These are phyloP conservation scores for Macquaria ambigua DNA, from an alignment of 2,113 vertebrate species.

Conservation along the genomic window DNA sequence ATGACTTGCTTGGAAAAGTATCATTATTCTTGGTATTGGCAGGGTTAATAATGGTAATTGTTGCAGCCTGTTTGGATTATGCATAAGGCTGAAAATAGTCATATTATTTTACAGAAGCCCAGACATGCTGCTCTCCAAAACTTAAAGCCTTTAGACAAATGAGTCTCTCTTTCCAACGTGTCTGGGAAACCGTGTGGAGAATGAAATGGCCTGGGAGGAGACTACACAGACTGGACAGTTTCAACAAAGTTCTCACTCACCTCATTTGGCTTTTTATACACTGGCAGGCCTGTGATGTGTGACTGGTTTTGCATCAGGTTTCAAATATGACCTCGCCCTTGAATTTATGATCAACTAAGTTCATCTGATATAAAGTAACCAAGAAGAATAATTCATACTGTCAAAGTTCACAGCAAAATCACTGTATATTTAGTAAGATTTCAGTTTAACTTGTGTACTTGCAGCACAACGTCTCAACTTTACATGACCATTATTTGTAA, in stretches of 20 bases:
- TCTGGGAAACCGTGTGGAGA: slow-evolving; percentile 59
- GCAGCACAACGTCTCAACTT: background rate
- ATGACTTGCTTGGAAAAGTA: slow-evolving; percentile 25
- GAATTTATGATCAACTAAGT: background rate
- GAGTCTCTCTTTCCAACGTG: slow-evolving; percentile 66
- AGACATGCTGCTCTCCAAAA: slow-evolving; percentile 56
- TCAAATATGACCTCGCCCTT: slow-evolving; percentile 26
- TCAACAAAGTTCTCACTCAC: slow-evolving; percentile 58
- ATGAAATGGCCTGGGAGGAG: slow-evolving; percentile 55
- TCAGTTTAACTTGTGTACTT: background rate
- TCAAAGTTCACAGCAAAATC: background rate
- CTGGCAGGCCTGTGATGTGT: slow-evolving; percentile 24
- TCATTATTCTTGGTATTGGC: slow-evolving; percentile 46
- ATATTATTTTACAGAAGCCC: slow-evolving; percentile 66
- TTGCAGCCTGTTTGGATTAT: slow-evolving; percentile 42
- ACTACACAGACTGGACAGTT: slow-evolving; percentile 53
- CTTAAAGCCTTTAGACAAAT: slow-evolving; percentile 61
- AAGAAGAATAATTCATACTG: background rate
- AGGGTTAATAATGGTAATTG: slow-evolving; percentile 32
- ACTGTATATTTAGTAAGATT: background rate
- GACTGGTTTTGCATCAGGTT: background rate
- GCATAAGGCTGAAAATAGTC: slow-evolving; percentile 56
- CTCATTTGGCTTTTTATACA: slow-evolving; percentile 62
- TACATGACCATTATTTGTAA: background rate
- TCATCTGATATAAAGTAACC: background rate